Evolutionary conservation across 1,140 invertebrate species (phyloP).

Genomic region (Doryteuthis pealeii): DNA sequence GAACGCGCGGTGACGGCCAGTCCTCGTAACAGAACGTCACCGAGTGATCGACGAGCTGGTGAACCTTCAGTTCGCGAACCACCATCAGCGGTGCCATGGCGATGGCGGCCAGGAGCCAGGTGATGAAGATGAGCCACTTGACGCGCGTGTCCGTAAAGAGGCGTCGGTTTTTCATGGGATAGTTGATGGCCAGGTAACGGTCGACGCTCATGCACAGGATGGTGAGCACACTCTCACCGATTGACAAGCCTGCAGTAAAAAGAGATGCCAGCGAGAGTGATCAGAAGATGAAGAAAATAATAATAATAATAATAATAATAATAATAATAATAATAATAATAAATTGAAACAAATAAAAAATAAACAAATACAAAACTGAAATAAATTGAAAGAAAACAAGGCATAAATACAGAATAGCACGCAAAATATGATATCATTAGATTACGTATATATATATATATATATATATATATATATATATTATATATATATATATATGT

Average conservation of each 20-base stretch:
- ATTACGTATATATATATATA: too few species aligned
- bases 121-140: conserved; percentile 33
- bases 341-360: too few species aligned
- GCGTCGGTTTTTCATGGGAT: conserved; percentile 46
- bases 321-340: too few species aligned
- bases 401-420: too few species aligned
- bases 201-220: conserved; percentile 50
- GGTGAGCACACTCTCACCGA: conserved; percentile 49
- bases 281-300: too few species aligned
- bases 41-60: conserved; percentile 19
- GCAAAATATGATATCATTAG: too few species aligned
- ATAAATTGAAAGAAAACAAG: too few species aligned
- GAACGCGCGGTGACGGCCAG: conserved; percentile 34
- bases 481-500: too few species aligned
- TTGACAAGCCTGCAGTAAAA: conserved; percentile 40
- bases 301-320: too few species aligned
- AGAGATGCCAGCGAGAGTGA: too few species aligned
- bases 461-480: too few species aligned
- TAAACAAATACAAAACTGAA: too few species aligned
- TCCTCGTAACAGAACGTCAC: conserved; percentile 37
- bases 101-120: conserved; percentile 40
- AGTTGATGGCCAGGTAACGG: conserved; percentile 46
- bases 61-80: conserved; percentile 24
- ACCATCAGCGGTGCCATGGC: conserved; percentile 44
- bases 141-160: conserved; percentile 36